A percentile compares a stretch with the other conserved stretches of the same genome.
phyloP scores from a whole-genome alignment of 53 echinoderm and acorn worm species.

The Apostichopus leukothele region DNA sequence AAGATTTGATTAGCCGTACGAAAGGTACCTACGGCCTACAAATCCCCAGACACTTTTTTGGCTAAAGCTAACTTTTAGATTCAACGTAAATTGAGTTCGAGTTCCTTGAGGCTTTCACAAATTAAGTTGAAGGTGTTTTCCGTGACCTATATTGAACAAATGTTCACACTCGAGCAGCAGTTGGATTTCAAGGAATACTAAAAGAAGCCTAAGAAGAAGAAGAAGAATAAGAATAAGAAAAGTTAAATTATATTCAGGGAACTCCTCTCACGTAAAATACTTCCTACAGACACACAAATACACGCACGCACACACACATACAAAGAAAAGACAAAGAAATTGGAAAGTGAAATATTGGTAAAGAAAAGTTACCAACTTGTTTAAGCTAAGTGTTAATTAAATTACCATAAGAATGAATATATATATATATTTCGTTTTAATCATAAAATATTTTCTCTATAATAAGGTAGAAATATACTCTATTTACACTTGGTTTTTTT shows the following conservation, averaged over 20 bases:
- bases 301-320: no score
- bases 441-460: no score
- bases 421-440: no score
- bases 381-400: no score
- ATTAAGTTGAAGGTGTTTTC: conserved; percentile 44
- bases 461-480: no score
- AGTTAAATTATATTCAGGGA: not conserved
- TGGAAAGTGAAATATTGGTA: no score
- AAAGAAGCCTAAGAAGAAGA: not conserved
- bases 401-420: no score
- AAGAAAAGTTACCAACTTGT: no score
- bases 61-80: conserved; percentile 25
- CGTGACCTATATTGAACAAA: conserved; percentile 47
- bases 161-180: conserved; percentile 39
- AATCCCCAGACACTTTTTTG: conserved; percentile 24
- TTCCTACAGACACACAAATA: not conserved
- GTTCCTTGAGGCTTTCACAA: conserved; percentile 18
- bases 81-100: conserved; percentile 21
- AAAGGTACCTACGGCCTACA: conserved; percentile 10
- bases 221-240: not conserved
- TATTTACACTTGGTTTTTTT: no score
- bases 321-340: no score
- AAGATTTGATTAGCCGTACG: conserved; percentile 35
- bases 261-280: not conserved
- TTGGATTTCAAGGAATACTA: conserved; percentile 25